Base-by-base conservation (phyloP, 2,888 invertebrate genomes). In the Fragum whitleyi region DNA sequence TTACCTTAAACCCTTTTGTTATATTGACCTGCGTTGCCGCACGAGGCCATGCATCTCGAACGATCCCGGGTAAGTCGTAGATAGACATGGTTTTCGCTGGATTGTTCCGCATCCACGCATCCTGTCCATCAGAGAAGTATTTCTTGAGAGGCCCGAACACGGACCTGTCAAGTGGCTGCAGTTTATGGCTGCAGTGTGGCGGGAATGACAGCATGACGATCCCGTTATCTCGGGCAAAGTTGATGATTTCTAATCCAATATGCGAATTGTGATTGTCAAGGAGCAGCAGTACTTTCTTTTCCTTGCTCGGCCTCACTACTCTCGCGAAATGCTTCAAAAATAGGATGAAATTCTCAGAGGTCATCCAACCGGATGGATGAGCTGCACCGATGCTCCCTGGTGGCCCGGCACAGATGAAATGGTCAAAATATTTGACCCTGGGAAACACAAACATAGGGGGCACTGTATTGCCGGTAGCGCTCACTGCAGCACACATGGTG, bases 111-210 rank as follows among this genome's bases (percentile, higher is more conserved):
- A 83, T 74, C 77, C 77, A 80, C 85, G 57, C 47, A 68, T 81
- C 74, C 61, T 73, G 91, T 0, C 89, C 90, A 32, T 83, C 87
- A 72, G 90, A 90, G 53, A 89, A 87, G 28, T 88, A 91, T 14
- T 87, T 79, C 74, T 93, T 93, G 68, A 93, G 91, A 3, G 91
- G 87, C 23, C 85, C 85, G 23, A 82, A 78, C 23, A 94, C 90
- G 51, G 92, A 90, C 7, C 93, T 91, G 83, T 94, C 93, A 19
- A 94, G 87, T 16, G 94, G 94, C 88, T 94, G 94, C 57, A 94
- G 76, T 83, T 93, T 93, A 73, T 92, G 93, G 9, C 93, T 90
- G 73, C 92, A 92, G 85, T 94, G 94, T n/a, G 93, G 94, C 36
- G 92, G 94, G 57, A 94, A 91, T 2, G 94, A 92, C n/a, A 94